A percentile compares a stretch with the other conserved stretches of the same genome.
These are phyloP conservation scores for Tretioscincus oriximinensis DNA, from an alignment of 2,113 vertebrate genomes.

Conservation along the genomic window DNA sequence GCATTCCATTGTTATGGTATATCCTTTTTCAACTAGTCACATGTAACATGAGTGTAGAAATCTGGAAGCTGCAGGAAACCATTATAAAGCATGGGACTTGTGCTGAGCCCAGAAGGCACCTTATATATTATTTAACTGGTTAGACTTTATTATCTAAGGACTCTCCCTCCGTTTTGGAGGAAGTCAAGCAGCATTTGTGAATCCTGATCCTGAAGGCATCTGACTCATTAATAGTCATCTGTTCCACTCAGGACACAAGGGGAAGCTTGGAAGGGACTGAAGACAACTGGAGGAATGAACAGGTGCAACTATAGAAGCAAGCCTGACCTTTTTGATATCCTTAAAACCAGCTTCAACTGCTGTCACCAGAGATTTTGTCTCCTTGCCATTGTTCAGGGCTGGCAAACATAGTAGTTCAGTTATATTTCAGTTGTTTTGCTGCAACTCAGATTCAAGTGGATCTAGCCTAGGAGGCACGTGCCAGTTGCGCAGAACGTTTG, in stretches of 20 bases:
- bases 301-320: neutral
- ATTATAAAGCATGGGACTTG: too few species aligned
- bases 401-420: neutral
- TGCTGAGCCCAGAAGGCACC: too few species aligned
- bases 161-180: too few species aligned
- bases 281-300: neutral
- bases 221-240: neutral
- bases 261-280: neutral
- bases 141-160: too few species aligned
- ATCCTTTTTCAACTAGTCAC: too few species aligned
- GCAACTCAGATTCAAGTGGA: neutral
- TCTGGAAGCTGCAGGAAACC: too few species aligned
- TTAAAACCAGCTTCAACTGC: neutral
- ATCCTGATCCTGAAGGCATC: neutral
- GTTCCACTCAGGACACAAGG: too few species aligned
- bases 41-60: too few species aligned
- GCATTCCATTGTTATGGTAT: too few species aligned
- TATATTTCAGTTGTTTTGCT: neutral
- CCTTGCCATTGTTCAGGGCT: neutral
- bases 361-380: neutral
- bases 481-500: neutral
- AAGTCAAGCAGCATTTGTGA: neutral
- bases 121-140: too few species aligned
- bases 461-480: neutral
- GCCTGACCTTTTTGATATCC: neutral